phyloP scores from a whole-genome alignment of 2,113 vertebrate genomes.

The Fregata magnificens region DNA sequence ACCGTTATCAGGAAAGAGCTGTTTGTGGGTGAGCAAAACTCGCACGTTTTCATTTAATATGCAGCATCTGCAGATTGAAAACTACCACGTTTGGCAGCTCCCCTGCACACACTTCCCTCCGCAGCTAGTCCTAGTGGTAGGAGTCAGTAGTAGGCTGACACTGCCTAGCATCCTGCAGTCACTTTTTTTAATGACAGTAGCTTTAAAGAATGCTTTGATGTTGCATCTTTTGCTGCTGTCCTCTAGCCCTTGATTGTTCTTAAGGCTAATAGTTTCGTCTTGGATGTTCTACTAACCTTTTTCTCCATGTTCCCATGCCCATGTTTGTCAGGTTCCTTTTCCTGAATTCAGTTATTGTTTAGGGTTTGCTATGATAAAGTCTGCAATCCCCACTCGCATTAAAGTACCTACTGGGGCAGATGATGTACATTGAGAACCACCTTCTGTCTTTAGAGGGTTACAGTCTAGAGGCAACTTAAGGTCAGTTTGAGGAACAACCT shows the following conservation, averaged over 20 bases:
- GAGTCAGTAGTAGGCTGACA: not conserved
- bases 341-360: not conserved
- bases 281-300: not conserved
- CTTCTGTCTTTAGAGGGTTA: not conserved
- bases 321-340: not conserved
- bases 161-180: not conserved
- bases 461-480: not conserved
- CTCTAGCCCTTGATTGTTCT: not conserved
- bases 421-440: not conserved
- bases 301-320: fast-evolving
- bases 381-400: not conserved
- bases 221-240: not conserved
- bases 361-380: not conserved
- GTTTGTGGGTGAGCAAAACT: not conserved
- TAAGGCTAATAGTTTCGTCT: not conserved
- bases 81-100: not conserved
- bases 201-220: not conserved
- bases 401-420: not conserved
- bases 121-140: fast-evolving
- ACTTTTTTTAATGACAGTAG: not conserved
- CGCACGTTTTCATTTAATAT: not conserved
- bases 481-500: not conserved
- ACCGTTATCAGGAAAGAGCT: not conserved
- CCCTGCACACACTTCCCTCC: not conserved
- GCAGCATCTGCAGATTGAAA: not conserved